Conservation (phyloP, 2,888 invertebrate genomes). For the Endotricha flammealis region DNA sequence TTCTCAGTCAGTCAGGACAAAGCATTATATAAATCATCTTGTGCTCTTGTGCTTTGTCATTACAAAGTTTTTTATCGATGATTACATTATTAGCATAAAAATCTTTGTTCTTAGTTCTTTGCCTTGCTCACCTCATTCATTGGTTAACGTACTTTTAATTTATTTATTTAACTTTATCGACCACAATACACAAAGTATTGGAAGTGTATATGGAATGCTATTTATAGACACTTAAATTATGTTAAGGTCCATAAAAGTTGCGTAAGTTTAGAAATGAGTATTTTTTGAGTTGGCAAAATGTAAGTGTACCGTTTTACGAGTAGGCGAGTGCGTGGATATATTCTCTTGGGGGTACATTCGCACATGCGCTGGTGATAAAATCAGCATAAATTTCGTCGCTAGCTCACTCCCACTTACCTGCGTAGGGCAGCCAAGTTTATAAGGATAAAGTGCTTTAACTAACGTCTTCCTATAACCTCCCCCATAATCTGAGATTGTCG, state of each 20-base stretch:
- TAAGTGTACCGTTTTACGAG: slow-evolving; percentile 16
- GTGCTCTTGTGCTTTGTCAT: no score
- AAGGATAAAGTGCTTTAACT: background rate
- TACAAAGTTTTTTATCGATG: no score
- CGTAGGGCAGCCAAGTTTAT: slow-evolving; percentile 7
- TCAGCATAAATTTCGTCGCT: slow-evolving; percentile 21
- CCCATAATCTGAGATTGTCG: background rate
- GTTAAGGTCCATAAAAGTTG: background rate
- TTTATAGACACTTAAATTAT: no score
- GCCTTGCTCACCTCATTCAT: no score
- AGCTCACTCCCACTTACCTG: slow-evolving; percentile 9
- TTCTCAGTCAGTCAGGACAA: no score
- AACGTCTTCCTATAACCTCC: background rate
- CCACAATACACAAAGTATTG: no score
- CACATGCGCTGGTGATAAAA: slow-evolving; percentile 16
- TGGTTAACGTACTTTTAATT: no score
- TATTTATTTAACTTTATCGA: no score
- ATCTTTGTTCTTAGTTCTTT: no score
- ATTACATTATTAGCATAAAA: no score
- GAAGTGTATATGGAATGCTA: no score
- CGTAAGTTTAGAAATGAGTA: background rate
- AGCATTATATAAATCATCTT: no score
- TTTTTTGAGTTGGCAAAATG: slow-evolving; percentile 6
- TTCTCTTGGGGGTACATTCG: slow-evolving; percentile 13
- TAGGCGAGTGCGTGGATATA: slow-evolving; percentile 9